These are phyloP conservation scores for Drosophila seguyi DNA, from an alignment of 1,140 invertebrate genomes.

Conservation along the genomic window DNA sequence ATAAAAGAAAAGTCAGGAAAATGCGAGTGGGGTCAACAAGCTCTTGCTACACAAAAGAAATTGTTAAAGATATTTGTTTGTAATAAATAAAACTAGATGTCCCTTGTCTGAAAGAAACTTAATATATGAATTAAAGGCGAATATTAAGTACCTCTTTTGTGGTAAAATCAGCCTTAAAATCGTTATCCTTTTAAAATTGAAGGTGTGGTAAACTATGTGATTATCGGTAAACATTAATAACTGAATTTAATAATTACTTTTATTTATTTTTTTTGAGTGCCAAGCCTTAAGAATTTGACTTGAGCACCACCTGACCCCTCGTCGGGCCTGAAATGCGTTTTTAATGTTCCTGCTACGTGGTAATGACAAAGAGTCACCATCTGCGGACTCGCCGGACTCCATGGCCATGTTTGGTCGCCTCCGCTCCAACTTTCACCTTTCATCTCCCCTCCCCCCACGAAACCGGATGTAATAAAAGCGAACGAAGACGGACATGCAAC, in stretches of 20 bases:
- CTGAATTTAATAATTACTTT: background rate
- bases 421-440: conserved; percentile 13
- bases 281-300: conserved; percentile 11
- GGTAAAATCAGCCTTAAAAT: too few relatives aligned
- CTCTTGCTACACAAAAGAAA: background rate
- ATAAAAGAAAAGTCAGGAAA: conserved; percentile 19
- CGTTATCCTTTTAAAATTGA: background rate
- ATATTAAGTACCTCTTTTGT: background rate
- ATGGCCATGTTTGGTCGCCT: conserved; percentile 24
- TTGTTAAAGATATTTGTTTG: too few relatives aligned
- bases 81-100: background rate
- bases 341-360: conserved; percentile 48
- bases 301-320: conserved; percentile 22
- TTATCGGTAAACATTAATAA: background rate
- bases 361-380: conserved; percentile 41
- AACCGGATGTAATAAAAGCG: conserved; percentile 60
- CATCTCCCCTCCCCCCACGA: background rate
- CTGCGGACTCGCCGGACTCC: conserved; percentile 14
- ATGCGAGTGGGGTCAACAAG: conserved; percentile 12
- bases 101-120: background rate
- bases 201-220: background rate
- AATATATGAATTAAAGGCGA: background rate
- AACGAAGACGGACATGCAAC: conserved; percentile 61
- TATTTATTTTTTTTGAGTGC: background rate
- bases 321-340: conserved; percentile 37